phyloP scores from a whole-genome alignment of 2,797 vertebrate genomes.

The Zenarchopterus dispar region DNA sequence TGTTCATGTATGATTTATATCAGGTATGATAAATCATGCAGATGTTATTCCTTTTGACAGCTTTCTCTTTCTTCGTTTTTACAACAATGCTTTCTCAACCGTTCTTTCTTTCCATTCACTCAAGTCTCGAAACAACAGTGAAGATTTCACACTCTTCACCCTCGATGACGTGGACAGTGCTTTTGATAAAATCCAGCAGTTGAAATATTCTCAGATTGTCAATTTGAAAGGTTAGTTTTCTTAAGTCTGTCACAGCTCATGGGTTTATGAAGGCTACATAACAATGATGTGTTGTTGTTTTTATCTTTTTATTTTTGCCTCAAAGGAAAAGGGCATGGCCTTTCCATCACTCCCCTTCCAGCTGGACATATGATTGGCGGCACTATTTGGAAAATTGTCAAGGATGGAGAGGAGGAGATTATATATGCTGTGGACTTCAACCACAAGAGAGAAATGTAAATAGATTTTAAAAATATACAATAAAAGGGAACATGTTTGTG shows the following conservation, averaged over 20 bases:
- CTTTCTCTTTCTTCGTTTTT: not conserved
- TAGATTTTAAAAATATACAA: slow-evolving; percentile 6
- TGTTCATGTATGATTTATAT: slow-evolving; percentile 99
- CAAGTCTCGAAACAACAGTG: slow-evolving; percentile 97
- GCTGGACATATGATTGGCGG: slow-evolving; percentile 99
- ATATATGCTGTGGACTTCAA: slow-evolving; percentile 99
- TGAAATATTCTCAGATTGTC: slow-evolving; percentile 99
- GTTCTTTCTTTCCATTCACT: slow-evolving; percentile 23
- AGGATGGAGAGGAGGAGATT: slow-evolving; percentile 98
- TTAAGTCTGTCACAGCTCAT: not conserved
- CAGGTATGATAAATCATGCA: slow-evolving; percentile 82
- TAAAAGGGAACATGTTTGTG: not conserved
- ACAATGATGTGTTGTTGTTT: not conserved
- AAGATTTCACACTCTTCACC: slow-evolving; percentile 95
- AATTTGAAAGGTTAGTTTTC: slow-evolving; percentile 92
- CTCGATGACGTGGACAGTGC: slow-evolving; percentile 97
- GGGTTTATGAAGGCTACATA: not conserved
- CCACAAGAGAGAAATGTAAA: slow-evolving; percentile 99
- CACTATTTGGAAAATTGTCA: slow-evolving; percentile 99
- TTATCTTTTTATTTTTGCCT: slow-evolving; percentile 33
- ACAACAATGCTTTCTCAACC: not conserved
- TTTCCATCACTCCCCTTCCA: slow-evolving; percentile 96
- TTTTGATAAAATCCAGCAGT: slow-evolving; percentile 98
- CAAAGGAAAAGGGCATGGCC: slow-evolving; percentile 97
- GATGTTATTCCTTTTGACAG: not conserved